Evolutionary conservation across 2,797 vertebrate genomes (phyloP), one percentile per base, ranked within the genome.

Genomic region (Microctenopoma steveboyesi): DNA sequence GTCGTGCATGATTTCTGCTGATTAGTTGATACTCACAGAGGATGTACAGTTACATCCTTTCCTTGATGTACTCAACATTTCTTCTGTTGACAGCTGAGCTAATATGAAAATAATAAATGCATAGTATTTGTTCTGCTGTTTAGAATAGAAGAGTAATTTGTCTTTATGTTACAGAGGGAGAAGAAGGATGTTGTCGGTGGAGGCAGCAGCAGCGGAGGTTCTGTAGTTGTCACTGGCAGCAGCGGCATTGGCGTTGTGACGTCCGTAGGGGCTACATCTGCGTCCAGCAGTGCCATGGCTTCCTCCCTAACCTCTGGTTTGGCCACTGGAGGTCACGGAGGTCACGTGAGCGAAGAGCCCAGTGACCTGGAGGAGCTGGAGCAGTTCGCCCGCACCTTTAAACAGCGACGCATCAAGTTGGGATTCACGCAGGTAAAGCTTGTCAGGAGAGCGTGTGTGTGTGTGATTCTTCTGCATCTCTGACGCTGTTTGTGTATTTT

Each of bases 281-380:
- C 85, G 0, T 92, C 94, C 39, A 52, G 82, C 76, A 84, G 89
- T 4, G 11, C 85, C 72, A 83, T 91, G 69, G 55, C 87, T 2
- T 78, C 92, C 0, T 90, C 90, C 0, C 4, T 91, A 37, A 74
- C 84, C 10, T 87, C 95, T 0, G 54, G 81, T 15, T 45, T 89
- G 82, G 85, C 81, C 39, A 49, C 83, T 1, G 84, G 85, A 33
- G 87, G 91, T 18, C 95, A 95, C 56, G 76, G 64, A 11, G 69
- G 68, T 39, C 89, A 90, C 81, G 45, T 89, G 78, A 81, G 89
- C 2, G 95, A 97, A 67, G 96, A 96, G 78, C 96, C 95, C 78
- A 97, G 95, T 25, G 96, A 97, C 83, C 91, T 97, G 88, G 96
- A 97, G 90, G 96, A 97, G 85, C 92, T 97, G 71, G 96, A 97